Percentiles rank a stretch among this genome's conserved stretches.
Evolutionary conservation across 2,113 vertebrate genomes (phyloP).

Genomic region (Myiagra hebetior): DNA sequence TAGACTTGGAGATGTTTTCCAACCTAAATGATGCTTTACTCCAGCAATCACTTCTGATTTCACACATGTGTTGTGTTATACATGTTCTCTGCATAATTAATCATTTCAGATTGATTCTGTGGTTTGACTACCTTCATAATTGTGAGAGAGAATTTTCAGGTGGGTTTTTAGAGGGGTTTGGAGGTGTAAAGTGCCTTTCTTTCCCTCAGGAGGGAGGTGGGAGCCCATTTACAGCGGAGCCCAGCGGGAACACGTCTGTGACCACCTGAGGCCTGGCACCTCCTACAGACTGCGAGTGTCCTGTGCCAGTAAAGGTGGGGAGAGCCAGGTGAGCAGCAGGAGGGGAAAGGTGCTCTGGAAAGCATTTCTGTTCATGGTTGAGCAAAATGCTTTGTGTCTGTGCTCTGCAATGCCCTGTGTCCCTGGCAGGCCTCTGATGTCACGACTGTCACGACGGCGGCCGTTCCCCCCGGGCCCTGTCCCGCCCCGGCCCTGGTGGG

Average conservation of each 20-base stretch:
- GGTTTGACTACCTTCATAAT: too few species aligned
- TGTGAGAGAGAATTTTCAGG: neutral
- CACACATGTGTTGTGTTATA: rapidly evolving
- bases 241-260: conserved; percentile 71
- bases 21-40: neutral
- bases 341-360: neutral
- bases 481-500: conserved; percentile 28
- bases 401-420: neutral
- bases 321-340: conserved; percentile 71
- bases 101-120: neutral
- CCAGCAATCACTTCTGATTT: rapidly evolving
- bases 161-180: neutral
- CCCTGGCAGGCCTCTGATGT: conserved; percentile 72
- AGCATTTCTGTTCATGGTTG: neutral
- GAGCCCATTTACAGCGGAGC: conserved; percentile 69
- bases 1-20: neutral
- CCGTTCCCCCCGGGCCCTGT: conserved; percentile 71
- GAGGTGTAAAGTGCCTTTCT: neutral
- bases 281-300: conserved; percentile 73
- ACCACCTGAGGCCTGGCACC: conserved; percentile 73
- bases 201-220: conserved; percentile 70
- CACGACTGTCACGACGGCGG: conserved; percentile 65
- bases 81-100: neutral
- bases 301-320: conserved; percentile 70
- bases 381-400: neutral